Evolutionary conservation across 2,113 vertebrate species (phyloP).

Genomic region (Aptenodytes forsteri): DNA sequence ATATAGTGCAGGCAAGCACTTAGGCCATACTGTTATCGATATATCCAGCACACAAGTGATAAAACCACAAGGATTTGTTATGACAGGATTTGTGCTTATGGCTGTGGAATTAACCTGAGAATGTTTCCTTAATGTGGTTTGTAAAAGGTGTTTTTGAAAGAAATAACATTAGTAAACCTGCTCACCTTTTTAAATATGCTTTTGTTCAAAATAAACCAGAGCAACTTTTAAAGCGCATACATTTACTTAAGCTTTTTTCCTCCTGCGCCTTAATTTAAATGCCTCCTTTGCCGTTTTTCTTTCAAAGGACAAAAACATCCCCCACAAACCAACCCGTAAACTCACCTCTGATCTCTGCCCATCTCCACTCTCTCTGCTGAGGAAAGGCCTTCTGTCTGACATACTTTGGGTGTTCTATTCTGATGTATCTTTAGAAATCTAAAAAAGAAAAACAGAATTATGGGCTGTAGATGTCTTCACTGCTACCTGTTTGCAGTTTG

Average conservation of each 20-base stretch:
- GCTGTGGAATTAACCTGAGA: neutral
- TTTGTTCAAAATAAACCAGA: conserved; percentile 48
- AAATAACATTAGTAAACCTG: neutral
- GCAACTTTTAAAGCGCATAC: neutral
- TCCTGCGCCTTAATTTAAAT: neutral
- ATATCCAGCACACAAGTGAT: neutral
- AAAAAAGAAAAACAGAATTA: neutral
- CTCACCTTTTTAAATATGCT: neutral
- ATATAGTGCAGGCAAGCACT: neutral
- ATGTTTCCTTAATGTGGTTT: neutral
- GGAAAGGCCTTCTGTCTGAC: neutral
- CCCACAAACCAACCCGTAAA: neutral
- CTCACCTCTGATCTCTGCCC: neutral
- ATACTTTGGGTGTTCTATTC: neutral
- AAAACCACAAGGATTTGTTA: neutral
- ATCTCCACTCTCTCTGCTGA: neutral
- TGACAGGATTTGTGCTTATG: neutral
- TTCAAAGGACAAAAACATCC: neutral
- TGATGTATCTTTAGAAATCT: accelerated
- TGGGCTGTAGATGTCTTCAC: neutral
- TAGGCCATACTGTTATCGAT: neutral
- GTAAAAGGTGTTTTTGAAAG: conserved; percentile 14
- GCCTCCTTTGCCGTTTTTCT: neutral
- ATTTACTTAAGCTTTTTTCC: neutral
- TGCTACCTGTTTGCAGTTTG: too few relatives aligned